A percentile compares a stretch with the other conserved stretches of the same genome.
Conservation (phyloP, 2,888 invertebrate genomes). For the Phyllotreta cruciferae region DNA sequence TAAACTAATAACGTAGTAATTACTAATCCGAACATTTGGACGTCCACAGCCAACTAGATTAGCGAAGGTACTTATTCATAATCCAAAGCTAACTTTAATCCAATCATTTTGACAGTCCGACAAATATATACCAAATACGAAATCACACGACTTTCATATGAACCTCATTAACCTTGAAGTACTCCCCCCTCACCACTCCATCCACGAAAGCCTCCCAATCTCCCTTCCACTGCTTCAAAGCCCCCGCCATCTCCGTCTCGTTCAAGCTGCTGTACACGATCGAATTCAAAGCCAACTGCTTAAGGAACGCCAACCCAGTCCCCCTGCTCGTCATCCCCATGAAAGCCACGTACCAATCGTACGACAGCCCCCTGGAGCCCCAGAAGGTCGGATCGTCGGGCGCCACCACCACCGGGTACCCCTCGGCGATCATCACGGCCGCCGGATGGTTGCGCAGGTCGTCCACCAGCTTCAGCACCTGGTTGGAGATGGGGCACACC, state of each 20-base stretch:
- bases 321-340: conserved; percentile 73
- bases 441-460: conserved; percentile 82
- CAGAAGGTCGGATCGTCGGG: conserved; percentile 80
- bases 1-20: no score
- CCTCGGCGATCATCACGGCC: conserved; percentile 68
- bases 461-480: conserved; percentile 70
- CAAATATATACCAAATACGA: no score
- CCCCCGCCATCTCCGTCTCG: conserved; percentile 60
- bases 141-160: no score
- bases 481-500: conserved; percentile 80
- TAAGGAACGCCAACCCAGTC: conserved; percentile 73
- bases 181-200: conserved; percentile 25
- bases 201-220: conserved; percentile 69
- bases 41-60: no score
- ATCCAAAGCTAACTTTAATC: no score
- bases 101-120: no score
- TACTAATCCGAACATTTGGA: no score
- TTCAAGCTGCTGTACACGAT: conserved; percentile 71
- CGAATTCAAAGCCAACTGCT: conserved; percentile 77
- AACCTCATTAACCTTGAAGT: not conserved
- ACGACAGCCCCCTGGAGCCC: conserved; percentile 74
- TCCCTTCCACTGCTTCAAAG: conserved; percentile 63
- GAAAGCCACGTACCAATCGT: conserved; percentile 82
- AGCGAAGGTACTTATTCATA: no score
- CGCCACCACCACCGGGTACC: conserved; percentile 75